Conservation (phyloP, 2,797 vertebrate species). For the Cuniculus paca region DNA sequence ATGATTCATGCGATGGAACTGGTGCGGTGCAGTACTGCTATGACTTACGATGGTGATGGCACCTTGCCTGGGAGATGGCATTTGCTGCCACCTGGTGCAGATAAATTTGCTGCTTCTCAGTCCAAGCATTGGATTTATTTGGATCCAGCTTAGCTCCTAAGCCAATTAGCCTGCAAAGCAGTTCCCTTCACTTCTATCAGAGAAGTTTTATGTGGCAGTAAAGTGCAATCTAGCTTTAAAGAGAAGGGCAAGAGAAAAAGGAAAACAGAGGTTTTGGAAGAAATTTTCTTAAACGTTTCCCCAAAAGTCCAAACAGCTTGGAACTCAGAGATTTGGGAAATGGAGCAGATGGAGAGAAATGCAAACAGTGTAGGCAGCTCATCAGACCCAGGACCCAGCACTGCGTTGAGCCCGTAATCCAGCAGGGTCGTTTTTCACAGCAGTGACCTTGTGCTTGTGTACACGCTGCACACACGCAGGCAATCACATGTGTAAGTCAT, state of each 20-base stretch:
- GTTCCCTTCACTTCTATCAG: not conserved
- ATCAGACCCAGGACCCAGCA: fast-evolving
- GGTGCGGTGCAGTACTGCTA: slow-evolving; percentile 44
- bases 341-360: not conserved
- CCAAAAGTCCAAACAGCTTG: not conserved
- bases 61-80: not conserved
- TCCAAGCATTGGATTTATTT: slow-evolving; percentile 42
- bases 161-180: not conserved
- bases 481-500: not conserved
- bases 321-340: slow-evolving; percentile 36
- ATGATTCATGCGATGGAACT: slow-evolving; percentile 54
- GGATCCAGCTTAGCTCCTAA: slow-evolving; percentile 43
- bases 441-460: not conserved
- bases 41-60: slow-evolving; percentile 55
- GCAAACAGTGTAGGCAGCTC: not conserved
- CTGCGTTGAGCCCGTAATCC: not conserved
- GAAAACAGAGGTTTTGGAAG: not conserved
- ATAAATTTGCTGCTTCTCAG: slow-evolving; percentile 42
- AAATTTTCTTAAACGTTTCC: slow-evolving; percentile 1
- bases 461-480: fast-evolving
- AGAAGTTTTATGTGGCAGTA: not conserved
- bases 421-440: not conserved
- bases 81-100: slow-evolving; percentile 70
- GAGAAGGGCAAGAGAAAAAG: not conserved
- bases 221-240: not conserved